Percentiles rank a stretch among this genome's conserved stretches.
phyloP scores from a whole-genome alignment of 2,797 vertebrate species.

The Phoebastria nigripes region DNA sequence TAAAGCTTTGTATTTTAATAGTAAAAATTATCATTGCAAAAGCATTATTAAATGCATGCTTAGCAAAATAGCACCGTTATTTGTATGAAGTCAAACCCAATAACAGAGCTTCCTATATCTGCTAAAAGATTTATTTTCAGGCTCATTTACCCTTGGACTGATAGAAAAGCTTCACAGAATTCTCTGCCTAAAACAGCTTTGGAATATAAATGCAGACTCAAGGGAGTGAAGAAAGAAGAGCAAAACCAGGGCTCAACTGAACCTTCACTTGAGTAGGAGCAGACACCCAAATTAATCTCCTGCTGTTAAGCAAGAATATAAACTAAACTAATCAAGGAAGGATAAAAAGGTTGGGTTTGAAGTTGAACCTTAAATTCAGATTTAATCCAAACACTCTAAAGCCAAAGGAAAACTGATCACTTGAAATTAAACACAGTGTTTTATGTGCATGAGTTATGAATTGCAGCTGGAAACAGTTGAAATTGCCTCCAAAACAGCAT shows the following conservation, averaged over 20 bases:
- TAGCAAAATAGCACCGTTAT: slow-evolving; percentile 40
- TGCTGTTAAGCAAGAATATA: background rate
- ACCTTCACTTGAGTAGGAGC: background rate
- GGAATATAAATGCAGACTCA: slow-evolving; percentile 59
- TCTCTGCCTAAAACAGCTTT: slow-evolving; percentile 16
- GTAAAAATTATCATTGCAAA: slow-evolving; percentile 10
- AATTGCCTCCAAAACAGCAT: background rate
- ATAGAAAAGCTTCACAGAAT: slow-evolving; percentile 52
- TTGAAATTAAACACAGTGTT: background rate
- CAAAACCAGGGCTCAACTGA: background rate
- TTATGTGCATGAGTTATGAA: background rate
- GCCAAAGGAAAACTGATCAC: slow-evolving; percentile 6
- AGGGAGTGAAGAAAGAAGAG: background rate
- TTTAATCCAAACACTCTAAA: slow-evolving; percentile 34
- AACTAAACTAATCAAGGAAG: slow-evolving; percentile 38
- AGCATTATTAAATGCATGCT: slow-evolving; percentile 10
- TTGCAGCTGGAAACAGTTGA: background rate
- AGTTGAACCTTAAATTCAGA: slow-evolving; percentile 41
- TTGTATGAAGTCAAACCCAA: slow-evolving; percentile 38
- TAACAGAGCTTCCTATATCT: slow-evolving; percentile 43
- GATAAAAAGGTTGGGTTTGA: slow-evolving; percentile 31
- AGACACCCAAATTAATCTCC: slow-evolving; percentile 24
- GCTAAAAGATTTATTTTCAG: slow-evolving; percentile 66
- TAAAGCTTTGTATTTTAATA: slow-evolving; percentile 27
- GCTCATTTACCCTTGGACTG: slow-evolving; percentile 61